Evolutionary conservation across 2,888 invertebrate genomes (phyloP), one percentile per base, ranked within the genome.

Genomic region (Lycophotia porphyrea): DNA sequence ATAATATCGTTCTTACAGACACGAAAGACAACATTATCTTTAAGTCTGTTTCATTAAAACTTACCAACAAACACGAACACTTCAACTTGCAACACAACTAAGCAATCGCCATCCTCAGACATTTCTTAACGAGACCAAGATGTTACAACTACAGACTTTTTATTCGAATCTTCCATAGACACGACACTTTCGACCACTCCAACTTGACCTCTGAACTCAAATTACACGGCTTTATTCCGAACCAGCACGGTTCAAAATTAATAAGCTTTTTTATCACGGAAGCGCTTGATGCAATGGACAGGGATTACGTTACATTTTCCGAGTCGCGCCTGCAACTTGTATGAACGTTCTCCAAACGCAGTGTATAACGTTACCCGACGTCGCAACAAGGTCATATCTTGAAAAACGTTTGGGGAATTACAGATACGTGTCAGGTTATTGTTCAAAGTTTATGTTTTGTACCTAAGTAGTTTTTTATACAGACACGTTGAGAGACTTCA

Each of bases 91-190:
- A 75, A 34, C 84, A 86, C 75, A 63, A 55, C 52, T 5, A 66
- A 71, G 63, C 73, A 67, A 76, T 70, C 71, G 76, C 65, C 71
- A 52, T 81, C 60, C 61, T 52, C 63, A 70, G 61, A 71, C 68
- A 80, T 89, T 87, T 88, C 87, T 69, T 75, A 89, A 88, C 80
- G 67, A 85, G 72, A 81, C 74, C 77, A 67, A 86, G 79, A 80
- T 71, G 84, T 85, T 82, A 81, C 84, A 86, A 82, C 76, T 68
- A 60, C 74, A 83, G 58, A 49, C 80, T 82, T 89, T 89, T 90
- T 88, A 89, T 90, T 89, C 85, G 75, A 78, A 66, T 86, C 85
- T 85, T 87, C 87, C 85, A 88, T 88, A 87, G 85, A 87, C 75
- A 81, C 81, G 81, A 80, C 72, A 80, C 76, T 83, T 74, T 70